Evolutionary conservation across 2,113 vertebrate species (phyloP).

Genomic region (Glaucomys volans): DNA sequence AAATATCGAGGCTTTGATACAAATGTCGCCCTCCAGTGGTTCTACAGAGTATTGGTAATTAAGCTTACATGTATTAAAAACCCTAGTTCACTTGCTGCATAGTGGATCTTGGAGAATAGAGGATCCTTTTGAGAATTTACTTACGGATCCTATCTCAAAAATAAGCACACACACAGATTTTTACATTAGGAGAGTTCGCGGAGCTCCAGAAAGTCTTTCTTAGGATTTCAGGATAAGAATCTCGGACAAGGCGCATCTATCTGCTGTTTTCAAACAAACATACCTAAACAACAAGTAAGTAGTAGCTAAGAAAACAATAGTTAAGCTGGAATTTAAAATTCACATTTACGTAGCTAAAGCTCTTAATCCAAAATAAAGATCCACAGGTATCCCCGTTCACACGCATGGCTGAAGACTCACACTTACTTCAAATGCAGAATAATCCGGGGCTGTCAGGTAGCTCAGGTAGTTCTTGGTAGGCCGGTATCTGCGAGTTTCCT

Average conservation of each 20-base stretch:
- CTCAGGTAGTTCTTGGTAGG: conserved; percentile 99
- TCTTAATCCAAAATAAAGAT: neutral
- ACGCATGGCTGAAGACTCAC: neutral
- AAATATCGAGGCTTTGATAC: neutral
- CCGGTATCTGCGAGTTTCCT: conserved; percentile 96
- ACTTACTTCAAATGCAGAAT: conserved; percentile 94
- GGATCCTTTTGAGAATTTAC: neutral
- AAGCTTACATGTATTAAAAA: neutral
- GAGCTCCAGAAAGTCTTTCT: neutral
- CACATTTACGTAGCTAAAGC: neutral
- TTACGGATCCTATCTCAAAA: neutral
- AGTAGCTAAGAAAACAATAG: neutral
- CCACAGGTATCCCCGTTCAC: neutral
- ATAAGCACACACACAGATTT: neutral
- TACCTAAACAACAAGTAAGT: neutral
- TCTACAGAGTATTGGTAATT: neutral
- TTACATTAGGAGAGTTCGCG: neutral
- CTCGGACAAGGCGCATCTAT: neutral
- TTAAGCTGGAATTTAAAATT: neutral
- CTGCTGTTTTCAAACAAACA: neutral
- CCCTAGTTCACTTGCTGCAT: neutral
- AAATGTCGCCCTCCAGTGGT: conserved; percentile 3
- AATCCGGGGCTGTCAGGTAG: conserved; percentile 95
- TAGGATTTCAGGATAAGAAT: neutral
- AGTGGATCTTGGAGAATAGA: neutral